A percentile compares a stretch with the other conserved stretches of the same genome.
Evolutionary conservation across 35 echinoderm and acorn worm species (phyloP).

Genomic region (Ophioderma brevispina): DNA sequence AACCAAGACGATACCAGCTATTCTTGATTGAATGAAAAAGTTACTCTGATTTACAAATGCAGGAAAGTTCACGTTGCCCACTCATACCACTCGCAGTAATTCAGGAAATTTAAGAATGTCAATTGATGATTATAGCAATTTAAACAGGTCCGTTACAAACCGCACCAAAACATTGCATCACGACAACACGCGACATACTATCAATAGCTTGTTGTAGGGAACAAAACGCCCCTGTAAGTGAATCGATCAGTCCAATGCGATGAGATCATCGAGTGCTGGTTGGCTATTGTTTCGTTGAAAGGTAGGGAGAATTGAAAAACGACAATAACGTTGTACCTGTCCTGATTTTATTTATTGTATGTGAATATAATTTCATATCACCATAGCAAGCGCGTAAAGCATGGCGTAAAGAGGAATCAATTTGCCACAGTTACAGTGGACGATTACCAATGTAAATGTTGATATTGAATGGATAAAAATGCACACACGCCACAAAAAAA

Average conservation of each 20-base stretch:
- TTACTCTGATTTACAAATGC: too few relatives aligned
- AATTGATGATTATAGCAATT: slow-evolving; percentile 45
- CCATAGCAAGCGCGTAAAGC: too few relatives aligned
- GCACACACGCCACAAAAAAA: too few relatives aligned
- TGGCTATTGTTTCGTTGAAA: slow-evolving; percentile 71
- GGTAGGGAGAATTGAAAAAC: slow-evolving; percentile 59
- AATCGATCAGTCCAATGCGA: slow-evolving; percentile 33
- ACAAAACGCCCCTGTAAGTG: slow-evolving; percentile 19
- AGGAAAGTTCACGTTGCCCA: neutral
- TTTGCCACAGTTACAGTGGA: too few relatives aligned
- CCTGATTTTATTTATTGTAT: neutral
- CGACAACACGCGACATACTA: neutral
- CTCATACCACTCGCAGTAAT: slow-evolving; percentile 12
- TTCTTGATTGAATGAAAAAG: too few relatives aligned
- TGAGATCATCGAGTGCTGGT: slow-evolving; percentile 74
- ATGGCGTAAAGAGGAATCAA: too few relatives aligned
- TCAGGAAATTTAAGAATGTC: slow-evolving; percentile 72
- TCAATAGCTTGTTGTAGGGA: neutral
- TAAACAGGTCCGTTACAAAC: slow-evolving; percentile 29
- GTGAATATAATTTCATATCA: too few relatives aligned
- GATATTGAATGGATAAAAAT: too few relatives aligned
- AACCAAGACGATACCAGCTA: too few relatives aligned
- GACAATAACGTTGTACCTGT: neutral
- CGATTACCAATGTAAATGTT: too few relatives aligned
- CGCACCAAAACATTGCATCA: slow-evolving; percentile 18